Evolutionary conservation across 2,797 vertebrate genomes (phyloP), one percentile per base, ranked within the genome.

Genomic region (Anolis apletophallus): DNA sequence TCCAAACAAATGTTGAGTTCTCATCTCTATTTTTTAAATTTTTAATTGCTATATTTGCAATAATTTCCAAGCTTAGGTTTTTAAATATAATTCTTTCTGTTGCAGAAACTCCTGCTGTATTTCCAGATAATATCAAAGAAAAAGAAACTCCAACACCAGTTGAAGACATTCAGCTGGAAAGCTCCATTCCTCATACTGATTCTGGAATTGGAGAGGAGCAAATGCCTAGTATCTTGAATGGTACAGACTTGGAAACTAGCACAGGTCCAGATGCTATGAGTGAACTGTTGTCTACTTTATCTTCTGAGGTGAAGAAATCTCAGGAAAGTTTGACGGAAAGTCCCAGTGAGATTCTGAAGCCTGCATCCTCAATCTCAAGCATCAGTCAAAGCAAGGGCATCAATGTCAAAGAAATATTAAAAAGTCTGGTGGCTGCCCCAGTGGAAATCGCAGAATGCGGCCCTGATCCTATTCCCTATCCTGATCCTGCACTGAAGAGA

Each of bases 391-490:
- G 96, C 93, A 98, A 98, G 95, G 98, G 98, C 91, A 98, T 99
- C 93, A 99, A 98, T 85, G 97, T 99, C 84, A 99, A 98, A 94
- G 98, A 99, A 95, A 99, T 99, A 92, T 90, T 99, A 86, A 99
- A 98, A 95, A 99, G 98, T 88, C 96, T 99, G 73, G 98, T 99
- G 82, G 98, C 98, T 12, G 96, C 98, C n/a, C 98, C 98, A 0
- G 94, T 97, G 83, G 98, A 98, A 88, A 96, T 96, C 86, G 92
- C 96, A 85, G 98, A 98, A 87, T 96, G 97, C 59, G 98, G 98
- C 3, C 96, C 97, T 0, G 98, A 99, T 92, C 97, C 97, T 0
- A 92, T 98, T 81, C 96, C 97, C 14, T 98, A 98, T 93, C 97
- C 98, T 40, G 98, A 99, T 85, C 97, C 97, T 73, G 97, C 97